Base-by-base conservation (phyloP, 1,140 invertebrate genomes). In the Atta cephalotes region DNA sequence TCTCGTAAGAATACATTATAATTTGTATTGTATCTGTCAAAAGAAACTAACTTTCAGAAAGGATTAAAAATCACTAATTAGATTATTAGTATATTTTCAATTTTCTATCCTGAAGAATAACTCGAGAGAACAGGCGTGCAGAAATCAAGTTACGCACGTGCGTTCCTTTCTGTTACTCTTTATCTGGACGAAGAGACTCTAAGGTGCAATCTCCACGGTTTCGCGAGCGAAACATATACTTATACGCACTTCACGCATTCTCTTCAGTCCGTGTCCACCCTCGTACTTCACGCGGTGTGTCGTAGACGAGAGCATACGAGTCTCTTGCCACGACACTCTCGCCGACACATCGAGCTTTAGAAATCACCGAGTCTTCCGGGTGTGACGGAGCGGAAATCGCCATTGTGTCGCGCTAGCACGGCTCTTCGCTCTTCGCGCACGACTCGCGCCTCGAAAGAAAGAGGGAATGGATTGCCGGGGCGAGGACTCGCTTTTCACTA, bases 301-400 rank as follows among this genome's bases (percentile, higher is more conserved):
- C 80, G 49, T 81, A 87, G 60, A 87, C 80, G 80, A 56, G 63
- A 62, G 35, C 85, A 65, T 70, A 65, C 68, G 62, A 74, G 81
- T 70, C 76, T 58, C 56, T 63, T 21, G 79, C 25, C 77, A 62
- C 56, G 70, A 78, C 35, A 53, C n/a, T 66, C 60, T 31, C 74
- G 62, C 65, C 85, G 85, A 71, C 72, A 76, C 65, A 62, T 58
- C 60, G 63, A 51, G 70, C 66, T 86, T 90, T 82, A 87, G 86
- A 92, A 93, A 92, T 92, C 91, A 91, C 86, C 85, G 84, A 79
- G 77, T 81, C 90, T 92, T 92, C 91, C 91, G 88, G 89, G 91
- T 92, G 89, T 89, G 91, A 92, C 90, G 90, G 88, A 87, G 88
- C 90, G 92, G 90, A 92, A 93, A 93, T 92, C 85, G 91, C 79